phyloP scores from a whole-genome alignment of 2,888 invertebrate species.

The Drosophila infuscata region DNA sequence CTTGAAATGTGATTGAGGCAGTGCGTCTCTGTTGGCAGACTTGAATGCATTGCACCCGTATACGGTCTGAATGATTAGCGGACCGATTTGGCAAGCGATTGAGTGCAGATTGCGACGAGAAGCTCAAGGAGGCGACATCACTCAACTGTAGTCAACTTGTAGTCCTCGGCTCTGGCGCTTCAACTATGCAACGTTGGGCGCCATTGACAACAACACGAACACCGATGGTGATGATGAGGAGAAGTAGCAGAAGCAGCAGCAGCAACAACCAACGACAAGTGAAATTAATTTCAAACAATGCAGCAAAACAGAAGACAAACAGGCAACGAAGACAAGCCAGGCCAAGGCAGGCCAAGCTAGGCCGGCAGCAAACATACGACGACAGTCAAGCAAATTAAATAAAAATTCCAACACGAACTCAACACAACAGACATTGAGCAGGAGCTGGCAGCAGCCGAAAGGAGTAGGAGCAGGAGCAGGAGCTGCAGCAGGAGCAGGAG shows the following conservation, averaged over 20 bases:
- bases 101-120: constrained; percentile 30
- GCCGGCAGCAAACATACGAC: constrained; percentile 42
- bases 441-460: constrained; percentile 19
- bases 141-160: constrained; percentile 51
- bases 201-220: constrained; percentile 73
- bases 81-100: constrained; percentile 74
- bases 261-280: constrained; percentile 61
- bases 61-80: constrained; percentile 69
- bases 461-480: not conserved
- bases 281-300: constrained; percentile 82
- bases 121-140: not conserved
- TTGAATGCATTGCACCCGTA: constrained; percentile 46
- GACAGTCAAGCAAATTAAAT: constrained; percentile 74
- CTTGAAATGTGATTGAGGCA: constrained; percentile 54
- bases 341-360: constrained; percentile 1
- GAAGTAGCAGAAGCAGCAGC: no score
- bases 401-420: constrained; percentile 72
- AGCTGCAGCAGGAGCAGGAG: constrained; percentile 6
- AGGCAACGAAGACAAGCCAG: constrained; percentile 7
- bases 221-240: constrained; percentile 26
- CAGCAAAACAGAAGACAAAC: constrained; percentile 72
- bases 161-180: constrained; percentile 45
- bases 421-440: constrained; percentile 38
- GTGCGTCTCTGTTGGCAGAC: constrained; percentile 57
- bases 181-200: constrained; percentile 69